Conservation (phyloP, 64 coral and sea anemone genomes). For the Porites australiensis region DNA sequence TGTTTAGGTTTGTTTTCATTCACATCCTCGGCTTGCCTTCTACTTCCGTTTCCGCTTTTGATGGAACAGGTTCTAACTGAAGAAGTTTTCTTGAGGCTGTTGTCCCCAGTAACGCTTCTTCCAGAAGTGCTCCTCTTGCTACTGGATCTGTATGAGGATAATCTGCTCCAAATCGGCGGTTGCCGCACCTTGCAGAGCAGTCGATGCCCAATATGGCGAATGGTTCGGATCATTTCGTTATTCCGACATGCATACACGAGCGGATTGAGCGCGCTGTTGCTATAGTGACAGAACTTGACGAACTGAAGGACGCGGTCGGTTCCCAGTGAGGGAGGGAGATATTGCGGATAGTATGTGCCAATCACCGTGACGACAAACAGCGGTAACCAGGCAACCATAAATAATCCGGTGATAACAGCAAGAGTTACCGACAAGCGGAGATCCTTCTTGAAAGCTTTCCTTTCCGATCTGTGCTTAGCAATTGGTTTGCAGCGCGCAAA, state of each 20-base stretch:
- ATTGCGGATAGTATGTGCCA: slow-evolving; percentile 38
- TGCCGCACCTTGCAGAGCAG: background rate
- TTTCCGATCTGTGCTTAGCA: slow-evolving; percentile 25
- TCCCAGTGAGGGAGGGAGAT: background rate
- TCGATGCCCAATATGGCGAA: background rate
- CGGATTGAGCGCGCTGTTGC: slow-evolving; percentile 44
- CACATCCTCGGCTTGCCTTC: background rate
- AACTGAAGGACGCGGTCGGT: slow-evolving; percentile 8
- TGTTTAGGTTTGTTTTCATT: background rate
- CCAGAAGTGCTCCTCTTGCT: background rate
- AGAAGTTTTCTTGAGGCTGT: background rate
- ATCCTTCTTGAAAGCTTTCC: slow-evolving; percentile 59
- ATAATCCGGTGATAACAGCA: slow-evolving; percentile 61
- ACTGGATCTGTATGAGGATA: slow-evolving; percentile 1
- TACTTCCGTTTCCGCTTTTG: background rate
- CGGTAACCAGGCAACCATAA: slow-evolving; percentile 73
- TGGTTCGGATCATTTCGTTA: slow-evolving; percentile 19
- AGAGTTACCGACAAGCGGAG: slow-evolving; percentile 62
- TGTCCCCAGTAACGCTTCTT: background rate
- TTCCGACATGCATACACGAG: slow-evolving; percentile 27
- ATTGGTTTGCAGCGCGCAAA: slow-evolving; percentile 45
- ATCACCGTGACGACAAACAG: slow-evolving; percentile 67
- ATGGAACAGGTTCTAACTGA: background rate
- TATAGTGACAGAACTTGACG: slow-evolving; percentile 51
- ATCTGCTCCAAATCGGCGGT: background rate